A percentile compares a stretch with the other conserved stretches of the same genome.
Evolutionary conservation across 2,888 invertebrate species (phyloP).

Genomic region (Dryococelus australis): DNA sequence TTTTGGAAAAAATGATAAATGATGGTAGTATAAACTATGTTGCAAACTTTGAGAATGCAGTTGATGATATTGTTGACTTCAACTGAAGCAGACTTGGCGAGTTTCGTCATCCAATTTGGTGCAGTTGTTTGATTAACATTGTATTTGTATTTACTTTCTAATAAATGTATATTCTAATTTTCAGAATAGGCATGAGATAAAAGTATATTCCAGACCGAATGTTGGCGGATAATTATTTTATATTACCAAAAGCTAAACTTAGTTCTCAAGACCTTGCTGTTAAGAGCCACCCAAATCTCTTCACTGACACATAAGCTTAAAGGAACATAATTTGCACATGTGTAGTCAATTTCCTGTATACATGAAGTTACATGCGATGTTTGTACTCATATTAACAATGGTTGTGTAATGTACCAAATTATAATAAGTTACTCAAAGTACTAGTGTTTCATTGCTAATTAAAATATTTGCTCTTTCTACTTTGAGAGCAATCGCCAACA

Average conservation of each 20-base stretch:
- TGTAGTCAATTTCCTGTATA: neutral
- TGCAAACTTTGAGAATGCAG: constrained; percentile 2
- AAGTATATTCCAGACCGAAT: neutral
- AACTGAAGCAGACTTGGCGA: constrained; percentile 9
- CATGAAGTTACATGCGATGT: neutral
- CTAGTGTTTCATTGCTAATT: neutral
- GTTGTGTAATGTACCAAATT: neutral
- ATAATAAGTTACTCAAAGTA: neutral
- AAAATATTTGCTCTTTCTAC: neutral
- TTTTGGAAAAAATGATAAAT: neutral
- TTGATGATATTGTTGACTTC: neutral
- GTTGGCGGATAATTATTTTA: neutral
- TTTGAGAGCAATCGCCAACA: neutral
- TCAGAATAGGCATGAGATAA: neutral
- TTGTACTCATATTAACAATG: neutral
- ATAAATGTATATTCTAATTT: neutral
- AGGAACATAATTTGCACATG: neutral
- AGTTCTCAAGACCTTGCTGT: too few relatives aligned
- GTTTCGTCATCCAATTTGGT: neutral
- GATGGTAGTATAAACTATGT: neutral
- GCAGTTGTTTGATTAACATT: neutral
- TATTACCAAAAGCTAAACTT: neutral
- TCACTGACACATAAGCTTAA: neutral
- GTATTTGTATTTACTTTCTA: neutral
- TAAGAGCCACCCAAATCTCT: too few relatives aligned